Evolutionary conservation across 2,113 vertebrate species (phyloP).

Genomic region (Mellivora capensis): DNA sequence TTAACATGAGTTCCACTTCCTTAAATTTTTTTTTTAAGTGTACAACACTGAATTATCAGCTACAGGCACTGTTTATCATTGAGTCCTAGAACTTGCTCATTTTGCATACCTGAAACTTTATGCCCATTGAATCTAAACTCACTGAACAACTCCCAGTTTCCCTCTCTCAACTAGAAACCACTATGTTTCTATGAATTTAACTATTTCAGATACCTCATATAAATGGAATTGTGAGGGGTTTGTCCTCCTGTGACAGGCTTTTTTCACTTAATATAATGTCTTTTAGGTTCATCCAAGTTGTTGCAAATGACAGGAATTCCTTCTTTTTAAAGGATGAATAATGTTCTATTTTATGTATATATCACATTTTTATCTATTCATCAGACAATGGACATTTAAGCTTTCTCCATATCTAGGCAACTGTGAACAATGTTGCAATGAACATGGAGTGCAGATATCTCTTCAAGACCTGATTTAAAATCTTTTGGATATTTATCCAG

Average conservation of each 20-base stretch:
- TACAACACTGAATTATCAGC: neutral
- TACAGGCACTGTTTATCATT: neutral
- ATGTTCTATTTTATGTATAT: neutral
- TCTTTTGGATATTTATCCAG: neutral
- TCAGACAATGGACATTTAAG: neutral
- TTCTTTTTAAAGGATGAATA: neutral
- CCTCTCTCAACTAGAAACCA: neutral
- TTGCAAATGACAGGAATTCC: neutral
- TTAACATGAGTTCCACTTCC: neutral
- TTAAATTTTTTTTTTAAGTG: neutral
- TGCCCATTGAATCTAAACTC: neutral
- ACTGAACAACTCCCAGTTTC: neutral
- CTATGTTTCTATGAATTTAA: neutral
- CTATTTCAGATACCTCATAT: neutral
- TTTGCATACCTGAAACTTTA: neutral
- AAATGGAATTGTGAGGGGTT: neutral
- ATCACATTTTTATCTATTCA: neutral
- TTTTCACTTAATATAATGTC: neutral
- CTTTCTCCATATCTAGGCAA: neutral
- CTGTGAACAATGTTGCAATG: neutral
- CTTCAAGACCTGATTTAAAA: neutral
- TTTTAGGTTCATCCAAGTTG: neutral
- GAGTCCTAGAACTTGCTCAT: neutral
- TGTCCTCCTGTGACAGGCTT: neutral
- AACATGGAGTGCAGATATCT: neutral